Conservation (phyloP, 2,888 invertebrate species). For the Nasonovia ribisnigri region DNA sequence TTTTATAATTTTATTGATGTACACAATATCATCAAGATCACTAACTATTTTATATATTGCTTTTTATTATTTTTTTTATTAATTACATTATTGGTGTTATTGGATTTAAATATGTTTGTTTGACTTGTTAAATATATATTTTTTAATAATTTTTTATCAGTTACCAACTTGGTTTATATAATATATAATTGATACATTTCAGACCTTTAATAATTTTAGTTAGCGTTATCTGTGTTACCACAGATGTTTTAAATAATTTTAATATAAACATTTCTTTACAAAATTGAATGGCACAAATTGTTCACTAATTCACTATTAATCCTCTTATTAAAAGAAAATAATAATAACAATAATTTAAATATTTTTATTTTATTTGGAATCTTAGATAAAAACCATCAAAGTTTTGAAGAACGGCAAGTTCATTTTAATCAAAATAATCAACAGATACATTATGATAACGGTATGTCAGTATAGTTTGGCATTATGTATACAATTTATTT, state of each 20-base stretch:
- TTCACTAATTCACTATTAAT: neutral
- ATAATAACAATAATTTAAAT: neutral
- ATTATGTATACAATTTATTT: neutral
- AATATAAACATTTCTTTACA: neutral
- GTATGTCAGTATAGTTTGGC: neutral
- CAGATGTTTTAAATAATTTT: conserved; percentile 12
- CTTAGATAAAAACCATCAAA: conserved; percentile 59
- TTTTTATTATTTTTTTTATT: too few relatives aligned
- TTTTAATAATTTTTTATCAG: neutral
- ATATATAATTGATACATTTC: neutral
- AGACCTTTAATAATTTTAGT: neutral
- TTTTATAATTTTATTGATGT: too few relatives aligned
- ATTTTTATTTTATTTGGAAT: conserved; percentile 13
- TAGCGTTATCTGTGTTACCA: neutral
- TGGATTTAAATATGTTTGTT: too few relatives aligned
- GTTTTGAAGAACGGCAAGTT: conserved; percentile 46
- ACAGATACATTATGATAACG: conserved; percentile 54
- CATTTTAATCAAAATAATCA: conserved; percentile 35
- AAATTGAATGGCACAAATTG: neutral
- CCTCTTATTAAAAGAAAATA: neutral
- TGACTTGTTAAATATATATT: too few relatives aligned
- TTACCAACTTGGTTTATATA: neutral
- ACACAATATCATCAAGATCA: too few relatives aligned
- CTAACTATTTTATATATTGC: too few relatives aligned
- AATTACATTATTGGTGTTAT: too few relatives aligned